Percentiles rank a stretch among this genome's conserved stretches.
Conservation (phyloP, 2,797 vertebrate species). For the Tragelaphus eurycerus region DNA sequence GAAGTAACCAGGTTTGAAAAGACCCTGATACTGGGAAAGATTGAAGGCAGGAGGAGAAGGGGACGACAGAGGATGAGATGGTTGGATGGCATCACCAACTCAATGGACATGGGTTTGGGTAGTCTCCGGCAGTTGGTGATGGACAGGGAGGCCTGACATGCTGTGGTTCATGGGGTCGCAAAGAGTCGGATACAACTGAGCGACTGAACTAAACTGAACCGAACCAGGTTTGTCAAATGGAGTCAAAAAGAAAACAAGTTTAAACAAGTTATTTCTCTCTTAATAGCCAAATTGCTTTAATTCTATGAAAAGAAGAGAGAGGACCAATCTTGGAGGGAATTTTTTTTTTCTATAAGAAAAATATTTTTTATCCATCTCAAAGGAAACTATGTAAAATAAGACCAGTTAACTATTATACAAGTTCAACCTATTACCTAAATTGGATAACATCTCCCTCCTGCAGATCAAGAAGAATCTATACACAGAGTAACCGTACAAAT, state of each 20-base stretch:
- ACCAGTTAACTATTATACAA: not conserved
- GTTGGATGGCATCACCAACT: not conserved
- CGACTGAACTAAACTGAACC: not conserved
- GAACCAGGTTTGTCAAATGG: not conserved
- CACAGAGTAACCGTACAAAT: not conserved
- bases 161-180: fast-evolving
- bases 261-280: not conserved
- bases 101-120: not conserved
- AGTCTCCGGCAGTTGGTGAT: not conserved
- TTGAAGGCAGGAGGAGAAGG: not conserved
- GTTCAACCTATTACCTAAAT: not conserved
- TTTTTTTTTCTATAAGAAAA: constrained; percentile 16
- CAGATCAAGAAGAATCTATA: not conserved
- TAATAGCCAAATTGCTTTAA: not conserved
- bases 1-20: not conserved
- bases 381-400: constrained; percentile 32
- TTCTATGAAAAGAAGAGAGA: not conserved
- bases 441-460: not conserved
- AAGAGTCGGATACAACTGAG: fast-evolving
- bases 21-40: not conserved
- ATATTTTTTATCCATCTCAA: not conserved
- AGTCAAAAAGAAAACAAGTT: not conserved
- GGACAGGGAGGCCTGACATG: not conserved
- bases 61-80: not conserved
- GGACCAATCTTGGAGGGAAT: not conserved